Base-by-base conservation (phyloP, 2,797 vertebrate species). In the Sebastes cheni region DNA sequence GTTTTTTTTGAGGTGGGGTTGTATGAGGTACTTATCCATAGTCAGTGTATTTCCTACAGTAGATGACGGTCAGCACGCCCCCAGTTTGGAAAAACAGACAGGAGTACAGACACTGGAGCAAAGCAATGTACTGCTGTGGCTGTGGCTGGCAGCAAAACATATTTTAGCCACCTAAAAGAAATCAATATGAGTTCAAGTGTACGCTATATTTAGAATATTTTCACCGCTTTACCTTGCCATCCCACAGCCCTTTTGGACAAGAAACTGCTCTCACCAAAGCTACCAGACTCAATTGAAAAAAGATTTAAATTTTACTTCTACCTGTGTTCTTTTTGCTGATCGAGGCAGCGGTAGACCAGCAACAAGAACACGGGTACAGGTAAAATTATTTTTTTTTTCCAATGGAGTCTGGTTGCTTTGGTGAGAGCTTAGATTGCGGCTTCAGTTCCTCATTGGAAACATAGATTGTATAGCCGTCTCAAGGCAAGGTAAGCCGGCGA, bases 191-290 rank as follows among this genome's bases (percentile, higher is more conserved):
- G 1, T 9, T 52, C n/a, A n/a, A 52, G 46, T 52, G 18, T n/a
- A 16, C 6, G 7, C 8, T 52, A 52, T n/a, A 52, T 52, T 52
- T 52, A 52, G 46, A 20, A n/a, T 52, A 8, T 52, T 52, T 52
- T n/a, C 18, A n/a, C 46, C 13, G 8, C 46, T 52, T n/a, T n/a
- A 9, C 46, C 46, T n/a, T 52, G 14, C 18, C 18, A 0, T 52
- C 46, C 4, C 3, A n/a, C 16, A 0, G 46, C 1, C 18, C 3
- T n/a, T 52, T 52, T 0, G 14, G 46, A 50, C 18, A 50, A 52
- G 42, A 46, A 46, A 18, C 42, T 18, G 42, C 42, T 46, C 46
- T 50, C 46, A n/a, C n/a, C 46, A 50, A 50, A 50, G 46, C 18
- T 2, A 20, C 46, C 1, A 20, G 46, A n/a, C n/a, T n/a, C n/a